A percentile compares a stretch with the other conserved stretches of the same genome.
Conservation (phyloP, 92 coral and sea anemone genomes). For the Zoanthus solanderi region DNA sequence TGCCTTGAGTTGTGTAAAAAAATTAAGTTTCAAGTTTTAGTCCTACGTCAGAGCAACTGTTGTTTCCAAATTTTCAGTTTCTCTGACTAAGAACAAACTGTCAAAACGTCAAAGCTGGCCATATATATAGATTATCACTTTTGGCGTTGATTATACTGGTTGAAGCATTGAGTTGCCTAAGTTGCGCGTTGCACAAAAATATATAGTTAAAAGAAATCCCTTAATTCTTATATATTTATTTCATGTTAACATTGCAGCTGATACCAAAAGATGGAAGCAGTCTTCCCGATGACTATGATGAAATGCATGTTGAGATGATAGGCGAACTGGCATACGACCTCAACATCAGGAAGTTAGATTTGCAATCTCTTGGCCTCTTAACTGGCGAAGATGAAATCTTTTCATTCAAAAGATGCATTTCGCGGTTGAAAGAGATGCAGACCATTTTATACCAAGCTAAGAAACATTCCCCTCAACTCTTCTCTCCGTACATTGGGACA, state of each 20-base stretch:
- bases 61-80: no score
- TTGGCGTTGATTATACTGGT: no score
- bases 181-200: no score
- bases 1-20: no score
- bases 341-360: conserved; percentile 68
- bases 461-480: conserved; percentile 71
- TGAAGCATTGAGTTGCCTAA: no score
- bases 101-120: no score
- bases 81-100: no score
- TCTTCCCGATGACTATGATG: conserved; percentile 62
- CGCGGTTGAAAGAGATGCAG: conserved; percentile 88
- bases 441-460: conserved; percentile 66
- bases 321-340: conserved; percentile 89
- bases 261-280: conserved; percentile 63
- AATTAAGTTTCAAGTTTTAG: no score
- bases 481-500: conserved; percentile 79
- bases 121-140: no score
- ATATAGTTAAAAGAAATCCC: no score
- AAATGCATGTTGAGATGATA: conserved; percentile 91
- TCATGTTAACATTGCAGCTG: conserved; percentile 53
- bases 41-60: no score
- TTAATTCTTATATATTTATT: no score
- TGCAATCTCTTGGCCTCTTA: conserved; percentile 77
- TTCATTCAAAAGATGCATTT: conserved; percentile 87
- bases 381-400: conserved; percentile 90